Percentiles rank a stretch among this genome's conserved stretches.
Evolutionary conservation across 2,888 invertebrate genomes (phyloP).

Genomic region (Entomobrya proxima): DNA sequence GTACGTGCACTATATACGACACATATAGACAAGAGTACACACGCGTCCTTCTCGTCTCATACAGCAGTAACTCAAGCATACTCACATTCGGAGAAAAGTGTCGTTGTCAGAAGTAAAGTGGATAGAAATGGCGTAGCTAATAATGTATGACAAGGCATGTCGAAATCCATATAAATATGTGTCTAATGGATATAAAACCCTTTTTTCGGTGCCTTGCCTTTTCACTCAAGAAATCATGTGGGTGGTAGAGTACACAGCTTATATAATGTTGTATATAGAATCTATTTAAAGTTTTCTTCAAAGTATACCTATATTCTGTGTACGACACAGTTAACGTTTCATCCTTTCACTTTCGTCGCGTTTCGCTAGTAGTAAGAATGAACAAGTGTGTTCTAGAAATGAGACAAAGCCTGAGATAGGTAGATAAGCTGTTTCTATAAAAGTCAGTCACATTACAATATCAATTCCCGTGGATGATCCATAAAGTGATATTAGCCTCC

Average conservation of each 20-base stretch:
- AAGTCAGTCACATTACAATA: background rate
- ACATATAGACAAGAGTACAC: too few species aligned
- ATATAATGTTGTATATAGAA: too few species aligned
- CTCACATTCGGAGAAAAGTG: slow-evolving; percentile 18
- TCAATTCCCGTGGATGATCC: slow-evolving; percentile 7
- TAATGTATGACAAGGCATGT: slow-evolving; percentile 42
- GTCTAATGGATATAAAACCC: slow-evolving; percentile 24
- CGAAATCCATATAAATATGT: slow-evolving; percentile 28
- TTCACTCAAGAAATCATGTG: slow-evolving; percentile 11
- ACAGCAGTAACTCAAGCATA: slow-evolving; percentile 8
- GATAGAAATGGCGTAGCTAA: slow-evolving; percentile 49
- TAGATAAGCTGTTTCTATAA: background rate
- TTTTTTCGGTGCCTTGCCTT: slow-evolving; percentile 7
- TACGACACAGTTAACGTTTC: slow-evolving; percentile 4
- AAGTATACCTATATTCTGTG: background rate
- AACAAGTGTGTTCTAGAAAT: slow-evolving; percentile 24
- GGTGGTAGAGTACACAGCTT: too few species aligned
- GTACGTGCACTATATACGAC: background rate
- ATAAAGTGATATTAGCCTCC: background rate
- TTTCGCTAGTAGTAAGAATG: background rate
- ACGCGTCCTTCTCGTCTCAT: background rate
- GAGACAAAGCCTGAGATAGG: background rate
- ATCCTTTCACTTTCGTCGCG: background rate
- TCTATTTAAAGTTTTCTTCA: too few species aligned
- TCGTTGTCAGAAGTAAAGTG: slow-evolving; percentile 34